Percentiles rank a stretch among this genome's conserved stretches.
phyloP scores from a whole-genome alignment of 2,113 vertebrate genomes.

The Orthochromis malagaraziensis region DNA sequence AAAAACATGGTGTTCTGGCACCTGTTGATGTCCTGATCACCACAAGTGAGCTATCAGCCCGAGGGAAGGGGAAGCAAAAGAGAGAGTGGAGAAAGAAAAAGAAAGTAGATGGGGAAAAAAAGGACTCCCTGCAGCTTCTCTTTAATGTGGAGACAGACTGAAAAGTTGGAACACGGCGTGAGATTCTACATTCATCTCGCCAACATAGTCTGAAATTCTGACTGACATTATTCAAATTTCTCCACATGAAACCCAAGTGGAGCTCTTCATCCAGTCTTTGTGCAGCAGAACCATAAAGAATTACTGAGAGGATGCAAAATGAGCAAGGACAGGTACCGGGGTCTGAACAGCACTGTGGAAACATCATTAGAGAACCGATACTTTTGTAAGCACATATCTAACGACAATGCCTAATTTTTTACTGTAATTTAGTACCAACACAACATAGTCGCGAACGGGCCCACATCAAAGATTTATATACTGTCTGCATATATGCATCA shows the following conservation, averaged over 20 bases:
- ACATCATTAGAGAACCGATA: slow-evolving; percentile 15
- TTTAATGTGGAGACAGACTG: background rate
- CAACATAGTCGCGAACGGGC: background rate
- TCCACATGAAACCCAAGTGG: background rate
- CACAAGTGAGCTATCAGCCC: background rate
- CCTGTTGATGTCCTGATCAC: slow-evolving; percentile 8
- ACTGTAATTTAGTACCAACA: background rate
- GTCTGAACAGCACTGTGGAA: background rate
- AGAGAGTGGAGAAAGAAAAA: background rate
- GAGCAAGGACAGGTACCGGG: background rate
- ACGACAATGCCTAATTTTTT: background rate
- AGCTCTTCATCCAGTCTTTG: background rate
- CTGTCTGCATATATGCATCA: background rate
- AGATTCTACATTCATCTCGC: background rate
- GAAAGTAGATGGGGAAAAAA: background rate
- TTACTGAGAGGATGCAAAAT: background rate
- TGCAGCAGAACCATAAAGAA: background rate
- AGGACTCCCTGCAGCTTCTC: background rate
- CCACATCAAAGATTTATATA: background rate
- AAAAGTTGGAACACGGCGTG: background rate
- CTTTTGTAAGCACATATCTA: slow-evolving; percentile 6
- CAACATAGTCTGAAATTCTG: background rate
- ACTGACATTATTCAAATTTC: background rate
- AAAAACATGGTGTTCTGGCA: slow-evolving; percentile 35
- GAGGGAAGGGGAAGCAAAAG: background rate